phyloP scores from a whole-genome alignment of 2,797 vertebrate species.

The Fundulus diaphanus region DNA sequence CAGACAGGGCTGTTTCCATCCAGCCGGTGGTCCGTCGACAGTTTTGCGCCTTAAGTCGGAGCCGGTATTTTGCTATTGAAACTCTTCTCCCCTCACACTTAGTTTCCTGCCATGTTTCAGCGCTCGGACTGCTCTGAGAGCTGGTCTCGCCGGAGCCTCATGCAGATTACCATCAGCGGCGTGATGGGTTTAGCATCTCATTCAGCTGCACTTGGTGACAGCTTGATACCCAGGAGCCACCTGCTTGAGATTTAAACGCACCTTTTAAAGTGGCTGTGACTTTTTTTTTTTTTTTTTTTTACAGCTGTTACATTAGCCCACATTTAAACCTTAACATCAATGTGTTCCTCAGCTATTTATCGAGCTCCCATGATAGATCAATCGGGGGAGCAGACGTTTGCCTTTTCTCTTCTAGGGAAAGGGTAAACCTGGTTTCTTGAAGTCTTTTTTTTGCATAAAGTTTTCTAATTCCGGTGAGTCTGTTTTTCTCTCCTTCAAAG shows the following conservation, averaged over 20 bases:
- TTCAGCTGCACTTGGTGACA: conserved; percentile 25
- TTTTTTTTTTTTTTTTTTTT: no score
- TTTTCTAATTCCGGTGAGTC: conserved; percentile 13
- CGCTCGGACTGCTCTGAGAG: background rate
- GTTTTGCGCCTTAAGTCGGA: conserved; percentile 30
- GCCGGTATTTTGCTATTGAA: conserved; percentile 4
- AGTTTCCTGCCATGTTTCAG: background rate
- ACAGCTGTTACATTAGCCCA: conserved; percentile 50
- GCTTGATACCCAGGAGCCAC: conserved; percentile 33
- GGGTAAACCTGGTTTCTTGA: no score
- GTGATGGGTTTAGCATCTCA: conserved; percentile 7
- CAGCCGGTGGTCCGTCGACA: conserved; percentile 43
- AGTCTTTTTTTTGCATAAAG: background rate
- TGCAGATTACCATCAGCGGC: conserved; percentile 30
- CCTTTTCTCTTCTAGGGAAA: conserved; percentile 17
- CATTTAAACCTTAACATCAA: conserved; percentile 36
- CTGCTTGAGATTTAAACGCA: conserved; percentile 47
- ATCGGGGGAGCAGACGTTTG: conserved; percentile 9
- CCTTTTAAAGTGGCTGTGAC: conserved; percentile 51
- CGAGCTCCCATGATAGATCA: conserved; percentile 1
- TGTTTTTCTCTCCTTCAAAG: conserved; percentile 10
- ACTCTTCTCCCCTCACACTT: background rate
- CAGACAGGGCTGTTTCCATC: conserved; percentile 16
- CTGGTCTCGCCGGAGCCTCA: conserved; percentile 8
- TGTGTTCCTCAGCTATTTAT: conserved; percentile 22